Conservation (phyloP, 23 tunicate species). For the Phallusia fumigata region DNA sequence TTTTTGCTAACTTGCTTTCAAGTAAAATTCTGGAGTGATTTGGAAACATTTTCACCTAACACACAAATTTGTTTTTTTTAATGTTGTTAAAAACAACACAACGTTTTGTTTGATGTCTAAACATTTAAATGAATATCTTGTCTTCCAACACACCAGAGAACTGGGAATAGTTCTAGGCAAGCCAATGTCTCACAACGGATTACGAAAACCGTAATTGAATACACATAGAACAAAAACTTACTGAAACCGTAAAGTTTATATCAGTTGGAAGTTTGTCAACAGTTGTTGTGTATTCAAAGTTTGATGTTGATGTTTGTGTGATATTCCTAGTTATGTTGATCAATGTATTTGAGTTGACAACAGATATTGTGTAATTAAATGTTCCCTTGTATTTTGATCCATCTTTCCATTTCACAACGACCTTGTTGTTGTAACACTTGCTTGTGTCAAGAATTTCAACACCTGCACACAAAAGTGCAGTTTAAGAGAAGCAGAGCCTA, state of each 20-base stretch:
- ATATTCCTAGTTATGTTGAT: not conserved
- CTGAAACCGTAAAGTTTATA: not conserved
- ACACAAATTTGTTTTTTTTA: too few species aligned
- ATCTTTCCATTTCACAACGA: slow-evolving; percentile 2
- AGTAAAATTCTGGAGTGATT: not conserved
- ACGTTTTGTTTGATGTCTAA: too few species aligned
- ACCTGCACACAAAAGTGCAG: too few species aligned
- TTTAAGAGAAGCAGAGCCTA: not conserved
- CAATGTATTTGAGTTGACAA: not conserved
- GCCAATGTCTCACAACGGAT: too few species aligned
- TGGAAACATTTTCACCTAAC: not conserved
- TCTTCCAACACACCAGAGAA: too few species aligned
- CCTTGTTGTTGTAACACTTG: not conserved
- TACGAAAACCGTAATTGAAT: too few species aligned
- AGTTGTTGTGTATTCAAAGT: not conserved
- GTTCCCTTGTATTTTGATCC: not conserved
- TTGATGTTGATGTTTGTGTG: slow-evolving; percentile 1
- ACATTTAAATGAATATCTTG: too few species aligned
- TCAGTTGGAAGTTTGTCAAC: slow-evolving; percentile 8
- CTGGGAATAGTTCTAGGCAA: too few species aligned
- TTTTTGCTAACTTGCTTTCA: not conserved
- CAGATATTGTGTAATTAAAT: not conserved
- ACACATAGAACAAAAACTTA: too few species aligned
- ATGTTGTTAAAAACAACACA: too few species aligned
- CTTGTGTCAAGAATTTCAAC: slow-evolving; percentile 1